Conservation (phyloP, 2,113 vertebrate genomes). For the Rostratula benghalensis region DNA sequence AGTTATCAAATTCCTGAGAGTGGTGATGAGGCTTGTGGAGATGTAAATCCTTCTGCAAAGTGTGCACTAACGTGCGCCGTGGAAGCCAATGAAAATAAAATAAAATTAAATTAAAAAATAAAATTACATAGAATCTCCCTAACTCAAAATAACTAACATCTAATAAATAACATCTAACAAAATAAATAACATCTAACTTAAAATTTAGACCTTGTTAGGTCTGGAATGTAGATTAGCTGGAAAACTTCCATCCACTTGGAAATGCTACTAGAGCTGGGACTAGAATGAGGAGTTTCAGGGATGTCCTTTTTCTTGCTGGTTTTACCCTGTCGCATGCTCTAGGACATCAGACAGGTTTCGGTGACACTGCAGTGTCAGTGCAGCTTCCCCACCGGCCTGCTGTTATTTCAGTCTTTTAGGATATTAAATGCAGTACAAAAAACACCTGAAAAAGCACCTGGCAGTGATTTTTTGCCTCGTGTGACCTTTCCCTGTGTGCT, state of each 20-base stretch:
- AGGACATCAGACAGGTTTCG: neutral
- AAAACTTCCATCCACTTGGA: too few species aligned
- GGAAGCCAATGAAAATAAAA: neutral
- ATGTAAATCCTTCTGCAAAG: neutral
- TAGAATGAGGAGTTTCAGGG: neutral
- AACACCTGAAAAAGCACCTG: neutral
- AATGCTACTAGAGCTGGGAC: too few species aligned
- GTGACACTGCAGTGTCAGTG: neutral
- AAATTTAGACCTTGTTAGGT: neutral
- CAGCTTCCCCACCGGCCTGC: neutral
- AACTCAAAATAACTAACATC: too few species aligned
- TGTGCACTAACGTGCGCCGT: rapidly evolving
- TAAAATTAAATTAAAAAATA: too few species aligned
- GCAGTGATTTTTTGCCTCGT: neutral
- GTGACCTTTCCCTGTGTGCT: neutral
- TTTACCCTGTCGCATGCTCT: neutral
- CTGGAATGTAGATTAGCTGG: neutral
- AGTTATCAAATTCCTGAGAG: neutral
- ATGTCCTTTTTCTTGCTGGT: neutral
- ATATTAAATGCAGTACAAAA: neutral
- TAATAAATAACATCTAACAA: too few species aligned
- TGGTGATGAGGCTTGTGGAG: neutral
- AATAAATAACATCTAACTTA: too few species aligned
- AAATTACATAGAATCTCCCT: too few species aligned
- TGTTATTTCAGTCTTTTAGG: neutral